These are phyloP conservation scores for Spodoptera picta DNA, from an alignment of 2,888 invertebrate genomes.

Conservation along the genomic window DNA sequence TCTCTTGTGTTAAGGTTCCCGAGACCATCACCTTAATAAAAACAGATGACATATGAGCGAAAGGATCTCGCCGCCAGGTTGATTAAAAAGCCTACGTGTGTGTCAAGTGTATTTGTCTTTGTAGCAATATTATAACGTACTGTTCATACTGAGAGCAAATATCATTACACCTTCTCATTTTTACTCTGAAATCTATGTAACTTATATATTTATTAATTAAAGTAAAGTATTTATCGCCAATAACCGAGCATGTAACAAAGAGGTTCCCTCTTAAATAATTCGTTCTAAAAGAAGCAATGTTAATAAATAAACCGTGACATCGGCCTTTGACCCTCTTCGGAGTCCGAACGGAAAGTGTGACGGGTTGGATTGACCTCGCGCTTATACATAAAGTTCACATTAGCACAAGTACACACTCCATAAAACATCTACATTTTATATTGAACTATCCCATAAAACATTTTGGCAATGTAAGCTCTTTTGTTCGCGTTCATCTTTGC, in stretches of 20 bases:
- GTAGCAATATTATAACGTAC: no score
- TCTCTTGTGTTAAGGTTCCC: no score
- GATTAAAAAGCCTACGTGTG: no score
- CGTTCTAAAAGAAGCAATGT: constrained; percentile 60
- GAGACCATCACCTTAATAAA: no score
- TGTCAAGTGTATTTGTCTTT: no score
- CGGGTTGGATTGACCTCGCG: constrained; percentile 62
- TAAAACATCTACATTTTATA: constrained; percentile 38
- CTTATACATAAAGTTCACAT: constrained; percentile 48
- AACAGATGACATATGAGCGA: no score
- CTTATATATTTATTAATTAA: constrained; percentile 12
- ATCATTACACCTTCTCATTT: no score
- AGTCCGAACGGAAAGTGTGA: constrained; percentile 63
- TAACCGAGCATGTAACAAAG: constrained; percentile 60
- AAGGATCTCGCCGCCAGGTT: no score
- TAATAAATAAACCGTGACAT: constrained; percentile 74
- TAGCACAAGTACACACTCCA: constrained; percentile 27
- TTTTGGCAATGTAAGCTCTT: constrained; percentile 21
- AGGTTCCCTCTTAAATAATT: constrained; percentile 62
- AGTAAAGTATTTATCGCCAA: constrained; percentile 15
- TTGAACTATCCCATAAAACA: constrained; percentile 19
- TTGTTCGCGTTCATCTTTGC: constrained; percentile 20
- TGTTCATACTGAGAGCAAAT: no score
- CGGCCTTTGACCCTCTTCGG: constrained; percentile 72
- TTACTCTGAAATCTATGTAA: no score